Evolutionary conservation across 1,140 invertebrate genomes (phyloP).

Genomic region (Paracyclopina nana): DNA sequence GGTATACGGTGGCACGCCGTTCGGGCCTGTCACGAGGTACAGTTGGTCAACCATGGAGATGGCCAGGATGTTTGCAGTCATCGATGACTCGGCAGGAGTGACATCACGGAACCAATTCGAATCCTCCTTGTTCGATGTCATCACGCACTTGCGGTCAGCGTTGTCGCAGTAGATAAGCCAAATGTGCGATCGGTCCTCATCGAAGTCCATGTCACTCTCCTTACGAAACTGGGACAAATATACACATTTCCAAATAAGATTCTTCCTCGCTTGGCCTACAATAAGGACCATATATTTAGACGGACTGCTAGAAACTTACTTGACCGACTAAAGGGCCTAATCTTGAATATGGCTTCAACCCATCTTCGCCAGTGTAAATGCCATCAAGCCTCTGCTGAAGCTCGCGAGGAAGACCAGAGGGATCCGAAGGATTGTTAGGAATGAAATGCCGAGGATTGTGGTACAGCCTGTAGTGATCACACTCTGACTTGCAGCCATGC

Average conservation of each 20-base stretch:
- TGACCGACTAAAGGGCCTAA: no score
- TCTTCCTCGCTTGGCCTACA: no score
- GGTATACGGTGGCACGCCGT: neutral
- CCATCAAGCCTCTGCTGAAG: neutral
- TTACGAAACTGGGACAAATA: no score
- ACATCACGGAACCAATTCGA: neutral
- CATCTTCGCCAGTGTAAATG: neutral
- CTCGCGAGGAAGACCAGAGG: neutral
- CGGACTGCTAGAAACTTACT: no score
- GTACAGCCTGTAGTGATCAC: neutral
- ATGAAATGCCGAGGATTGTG: neutral
- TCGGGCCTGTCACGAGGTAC: neutral
- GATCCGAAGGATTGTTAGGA: neutral
- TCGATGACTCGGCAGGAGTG: neutral
- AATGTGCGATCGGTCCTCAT: neutral
- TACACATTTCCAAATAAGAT: no score
- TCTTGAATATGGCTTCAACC: neutral
- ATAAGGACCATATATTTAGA: no score
- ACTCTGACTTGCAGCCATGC: neutral
- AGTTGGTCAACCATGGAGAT: neutral
- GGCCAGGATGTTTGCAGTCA: neutral
- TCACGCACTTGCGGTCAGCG: neutral
- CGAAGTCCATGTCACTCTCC: constrained; percentile 3
- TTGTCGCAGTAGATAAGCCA: constrained; percentile 6
- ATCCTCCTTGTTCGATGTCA: neutral